Base-by-base conservation (phyloP, 2,888 invertebrate species). In the Caenorhabditis becei region DNA sequence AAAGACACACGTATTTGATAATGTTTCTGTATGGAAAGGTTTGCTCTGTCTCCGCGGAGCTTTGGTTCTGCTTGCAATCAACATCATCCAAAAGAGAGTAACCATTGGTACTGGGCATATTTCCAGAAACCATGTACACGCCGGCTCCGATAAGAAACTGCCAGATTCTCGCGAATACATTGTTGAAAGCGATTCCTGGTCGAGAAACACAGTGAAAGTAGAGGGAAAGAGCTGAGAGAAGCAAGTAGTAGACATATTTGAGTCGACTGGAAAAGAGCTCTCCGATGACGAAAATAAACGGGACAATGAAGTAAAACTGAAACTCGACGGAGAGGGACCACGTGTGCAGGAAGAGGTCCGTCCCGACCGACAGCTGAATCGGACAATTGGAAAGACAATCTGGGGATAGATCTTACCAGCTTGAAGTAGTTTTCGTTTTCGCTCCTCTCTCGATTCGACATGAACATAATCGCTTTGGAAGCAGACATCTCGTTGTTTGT, bases 251-350 rank as follows among this genome's bases (percentile, higher is more conserved):
- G 2, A 24, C 20, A 11, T 41, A 44, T 18, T 66, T 65, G 44
- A 58, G 16, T 1, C 20, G 8, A 7, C 20, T 24, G 10, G 23
- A 10, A 8, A 77, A 61, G 14, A 28, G 18, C 2, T 63, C 62
- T 11, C 62, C 62, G 20, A 80, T 2, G 28, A 78, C 5, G 26
- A 80, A 82, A 11, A 86, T 35, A 18, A 78, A 8, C 0, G 86
- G 86, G 28, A 74, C 83, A 8, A 86, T 18, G 26, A 82, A 66
- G 59, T 86, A 86, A 47, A 83, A 86, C 54, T 86, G 86, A 63
- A 86, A 71, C 61, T 86, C 86, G 10, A 84, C 81, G 16, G 80
- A 78, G 0, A 86, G 74, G 0, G 86, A 86, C 86, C 86, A 86
- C 0, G 83, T 86, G 51, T 86, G 86, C 4, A 78, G 81, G 74